Percentiles rank a stretch among this genome's conserved stretches.
Evolutionary conservation across 2,113 vertebrate species (phyloP).

Genomic region (Urocitellus parryii): DNA sequence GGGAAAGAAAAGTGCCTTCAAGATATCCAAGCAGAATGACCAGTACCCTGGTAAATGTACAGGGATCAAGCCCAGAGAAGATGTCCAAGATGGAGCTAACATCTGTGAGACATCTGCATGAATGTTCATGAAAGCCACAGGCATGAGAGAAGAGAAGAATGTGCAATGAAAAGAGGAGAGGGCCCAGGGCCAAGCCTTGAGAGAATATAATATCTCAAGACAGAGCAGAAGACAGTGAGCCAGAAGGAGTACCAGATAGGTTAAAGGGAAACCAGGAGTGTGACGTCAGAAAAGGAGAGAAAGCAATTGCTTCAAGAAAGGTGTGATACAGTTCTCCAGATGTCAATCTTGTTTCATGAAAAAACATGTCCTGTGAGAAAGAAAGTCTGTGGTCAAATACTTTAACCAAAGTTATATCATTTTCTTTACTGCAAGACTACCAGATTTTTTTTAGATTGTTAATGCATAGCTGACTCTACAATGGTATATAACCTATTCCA

Average conservation of each 20-base stretch:
- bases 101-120: not conserved
- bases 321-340: not conserved
- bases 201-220: not conserved
- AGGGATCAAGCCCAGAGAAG: not conserved
- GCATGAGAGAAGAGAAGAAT: not conserved
- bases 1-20: not conserved
- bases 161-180: not conserved
- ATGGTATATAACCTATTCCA: not conserved
- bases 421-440: not conserved
- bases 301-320: not conserved
- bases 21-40: not conserved
- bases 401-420: slow-evolving; percentile 25
- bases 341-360: not conserved
- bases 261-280: not conserved
- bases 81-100: not conserved
- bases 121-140: not conserved
- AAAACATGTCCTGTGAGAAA: not conserved
- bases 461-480: not conserved
- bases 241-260: not conserved
- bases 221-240: not conserved
- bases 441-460: not conserved
- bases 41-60: not conserved
- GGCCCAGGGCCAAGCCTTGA: not conserved
- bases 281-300: not conserved
- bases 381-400: not conserved